A percentile compares a stretch with the other conserved stretches of the same genome.
Conservation (phyloP, 2,797 vertebrate species). For the Rhinogobio ventralis region DNA sequence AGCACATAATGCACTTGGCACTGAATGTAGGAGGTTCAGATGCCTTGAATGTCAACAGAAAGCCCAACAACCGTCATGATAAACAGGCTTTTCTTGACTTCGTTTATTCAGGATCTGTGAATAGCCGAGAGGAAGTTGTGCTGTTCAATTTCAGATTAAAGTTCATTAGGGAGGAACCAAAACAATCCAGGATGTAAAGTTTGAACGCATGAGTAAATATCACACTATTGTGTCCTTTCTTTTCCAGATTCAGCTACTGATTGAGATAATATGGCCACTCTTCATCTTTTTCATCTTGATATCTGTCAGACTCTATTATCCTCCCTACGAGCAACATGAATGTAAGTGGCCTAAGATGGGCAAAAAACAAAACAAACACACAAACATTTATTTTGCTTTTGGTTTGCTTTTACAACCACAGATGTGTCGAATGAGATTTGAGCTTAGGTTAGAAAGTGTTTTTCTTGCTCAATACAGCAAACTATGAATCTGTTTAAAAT, state of each 20-base stretch:
- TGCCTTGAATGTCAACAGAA: neutral
- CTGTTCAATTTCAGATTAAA: neutral
- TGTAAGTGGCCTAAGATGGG: conserved; percentile 83
- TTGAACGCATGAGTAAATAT: neutral
- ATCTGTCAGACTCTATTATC: conserved; percentile 92
- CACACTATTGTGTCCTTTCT: neutral
- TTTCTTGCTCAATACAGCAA: neutral
- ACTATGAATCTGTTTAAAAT: neutral
- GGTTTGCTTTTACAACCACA: neutral
- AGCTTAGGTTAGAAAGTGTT: neutral
- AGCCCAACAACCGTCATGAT: neutral
- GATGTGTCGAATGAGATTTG: neutral
- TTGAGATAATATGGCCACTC: conserved; percentile 96
- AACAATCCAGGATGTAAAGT: neutral
- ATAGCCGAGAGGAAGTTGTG: too few relatives aligned
- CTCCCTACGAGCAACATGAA: conserved; percentile 96
- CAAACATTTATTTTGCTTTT: neutral
- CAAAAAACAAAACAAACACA: neutral
- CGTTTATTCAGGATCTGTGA: neutral
- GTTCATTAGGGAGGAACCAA: neutral
- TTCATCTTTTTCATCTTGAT: conserved; percentile 99
- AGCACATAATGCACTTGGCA: neutral
- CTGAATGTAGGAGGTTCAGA: neutral
- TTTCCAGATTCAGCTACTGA: conserved; percentile 89
- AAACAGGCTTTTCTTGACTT: conserved; percentile 34